Conservation (phyloP, 2,113 vertebrate genomes). For the Carassius gibelio region DNA sequence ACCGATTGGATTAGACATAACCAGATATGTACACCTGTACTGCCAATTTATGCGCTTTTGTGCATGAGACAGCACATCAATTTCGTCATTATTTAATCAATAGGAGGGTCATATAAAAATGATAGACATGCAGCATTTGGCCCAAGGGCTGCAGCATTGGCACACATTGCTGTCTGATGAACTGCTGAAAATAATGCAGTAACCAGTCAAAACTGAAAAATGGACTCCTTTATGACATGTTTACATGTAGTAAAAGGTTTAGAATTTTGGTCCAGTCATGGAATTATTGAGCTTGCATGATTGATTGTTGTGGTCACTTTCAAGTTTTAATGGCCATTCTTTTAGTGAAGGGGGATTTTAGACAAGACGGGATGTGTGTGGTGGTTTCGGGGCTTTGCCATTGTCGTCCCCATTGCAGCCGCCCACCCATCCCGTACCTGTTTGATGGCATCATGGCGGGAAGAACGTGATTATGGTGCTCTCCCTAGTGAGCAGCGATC, state of each 20-base stretch:
- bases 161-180: conserved; percentile 11
- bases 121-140: background rate
- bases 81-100: background rate
- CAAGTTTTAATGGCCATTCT: background rate
- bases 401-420: background rate
- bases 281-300: background rate
- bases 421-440: conserved; percentile 24
- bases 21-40: background rate
- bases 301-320: background rate
- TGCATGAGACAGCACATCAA: background rate
- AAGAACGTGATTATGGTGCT: conserved; percentile 48
- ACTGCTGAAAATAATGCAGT: background rate
- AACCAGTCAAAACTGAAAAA: background rate
- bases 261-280: background rate
- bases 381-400: background rate
- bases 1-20: background rate
- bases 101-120: conserved; percentile 17
- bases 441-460: conserved; percentile 57
- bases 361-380: background rate
- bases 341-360: background rate
- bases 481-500: conserved; percentile 49
- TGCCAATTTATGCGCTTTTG: background rate
- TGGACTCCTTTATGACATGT: background rate
- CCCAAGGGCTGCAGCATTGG: background rate
- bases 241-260: background rate